Percentiles rank a stretch among this genome's conserved stretches.
These are phyloP conservation scores for Chlamydotis undulata DNA, from an alignment of 2,113 vertebrate genomes.

Conservation along the genomic window DNA sequence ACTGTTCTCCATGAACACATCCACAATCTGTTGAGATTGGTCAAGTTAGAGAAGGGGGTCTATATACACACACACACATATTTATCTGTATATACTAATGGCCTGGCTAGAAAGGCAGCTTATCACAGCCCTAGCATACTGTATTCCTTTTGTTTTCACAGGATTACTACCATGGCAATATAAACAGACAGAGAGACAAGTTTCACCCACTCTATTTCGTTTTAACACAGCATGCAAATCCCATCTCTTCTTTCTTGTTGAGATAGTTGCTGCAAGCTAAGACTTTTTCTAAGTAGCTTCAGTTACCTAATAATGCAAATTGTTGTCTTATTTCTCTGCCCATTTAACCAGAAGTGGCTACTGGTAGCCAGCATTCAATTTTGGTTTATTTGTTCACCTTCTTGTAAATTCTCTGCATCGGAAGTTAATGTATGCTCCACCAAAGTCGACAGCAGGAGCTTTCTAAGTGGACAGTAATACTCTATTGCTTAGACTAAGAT, in stretches of 20 bases:
- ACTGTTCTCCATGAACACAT: slow-evolving; percentile 94
- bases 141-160: neutral
- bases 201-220: neutral
- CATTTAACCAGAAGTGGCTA: neutral
- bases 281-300: neutral
- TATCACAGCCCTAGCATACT: neutral
- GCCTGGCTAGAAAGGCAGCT: neutral
- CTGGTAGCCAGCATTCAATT: neutral
- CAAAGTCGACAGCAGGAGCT: neutral
- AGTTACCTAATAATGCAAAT: neutral
- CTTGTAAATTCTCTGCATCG: neutral
- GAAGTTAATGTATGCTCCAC: neutral
- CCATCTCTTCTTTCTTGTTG: neutral
- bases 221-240: neutral
- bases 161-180: neutral
- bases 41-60: neutral
- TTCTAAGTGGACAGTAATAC: neutral
- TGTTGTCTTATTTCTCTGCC: neutral
- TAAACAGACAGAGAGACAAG: neutral
- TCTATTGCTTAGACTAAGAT: neutral
- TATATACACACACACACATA: neutral
- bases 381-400: neutral
- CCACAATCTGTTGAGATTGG: slow-evolving; percentile 82
- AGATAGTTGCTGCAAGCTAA: neutral
- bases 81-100: neutral